phyloP scores from a whole-genome alignment of 2,797 vertebrate species.

The Eulemur albifrons region DNA sequence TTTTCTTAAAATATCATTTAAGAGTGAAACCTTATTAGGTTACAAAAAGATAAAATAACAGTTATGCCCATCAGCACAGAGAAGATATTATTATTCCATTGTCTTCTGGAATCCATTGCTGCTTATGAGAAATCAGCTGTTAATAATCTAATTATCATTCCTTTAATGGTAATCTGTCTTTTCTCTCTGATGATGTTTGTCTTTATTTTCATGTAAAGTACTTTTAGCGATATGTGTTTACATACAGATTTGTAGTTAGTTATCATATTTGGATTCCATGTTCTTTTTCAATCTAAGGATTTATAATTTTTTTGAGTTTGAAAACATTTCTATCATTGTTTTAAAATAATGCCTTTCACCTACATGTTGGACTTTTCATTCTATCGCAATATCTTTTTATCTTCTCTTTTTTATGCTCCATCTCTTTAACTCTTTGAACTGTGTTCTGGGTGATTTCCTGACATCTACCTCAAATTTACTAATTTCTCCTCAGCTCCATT shows the following conservation, averaged over 20 bases:
- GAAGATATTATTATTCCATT: background rate
- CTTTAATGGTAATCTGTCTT: background rate
- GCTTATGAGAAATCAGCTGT: background rate
- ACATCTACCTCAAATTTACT: background rate
- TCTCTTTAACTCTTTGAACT: conserved; percentile 5
- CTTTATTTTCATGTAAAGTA: background rate
- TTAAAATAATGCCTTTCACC: background rate
- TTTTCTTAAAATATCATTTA: conserved; percentile 24
- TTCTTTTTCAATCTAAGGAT: background rate
- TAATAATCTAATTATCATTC: background rate
- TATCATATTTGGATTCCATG: background rate
- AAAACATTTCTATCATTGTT: background rate
- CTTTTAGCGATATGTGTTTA: background rate
- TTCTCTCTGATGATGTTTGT: background rate
- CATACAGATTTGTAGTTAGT: background rate
- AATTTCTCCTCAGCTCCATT: background rate
- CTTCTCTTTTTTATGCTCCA: background rate
- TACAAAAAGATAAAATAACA: background rate
- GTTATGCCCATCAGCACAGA: background rate
- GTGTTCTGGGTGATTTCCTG: background rate
- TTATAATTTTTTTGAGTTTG: conserved; percentile 31
- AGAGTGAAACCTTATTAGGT: background rate
- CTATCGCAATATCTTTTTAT: background rate
- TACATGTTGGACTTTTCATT: background rate
- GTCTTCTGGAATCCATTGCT: conserved; percentile 34